Base-by-base conservation (phyloP, 2,113 vertebrate species). In the Serilophus lunatus region DNA sequence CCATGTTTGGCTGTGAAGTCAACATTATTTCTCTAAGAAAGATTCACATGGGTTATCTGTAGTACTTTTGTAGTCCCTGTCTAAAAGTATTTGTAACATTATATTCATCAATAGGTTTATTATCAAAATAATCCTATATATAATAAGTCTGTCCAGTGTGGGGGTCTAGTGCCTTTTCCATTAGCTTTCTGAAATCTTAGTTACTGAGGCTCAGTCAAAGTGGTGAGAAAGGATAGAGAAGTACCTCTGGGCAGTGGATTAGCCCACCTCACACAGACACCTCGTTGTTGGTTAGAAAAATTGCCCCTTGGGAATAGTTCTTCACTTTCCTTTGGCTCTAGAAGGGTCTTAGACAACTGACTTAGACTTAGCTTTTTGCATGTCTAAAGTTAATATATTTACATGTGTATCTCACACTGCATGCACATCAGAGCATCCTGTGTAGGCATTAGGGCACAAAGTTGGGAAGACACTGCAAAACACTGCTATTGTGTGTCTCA, bases 381-480 rank as follows among this genome's bases (percentile, higher is more conserved):
- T 40, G 42, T 4, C 24, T 54, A 23, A 56, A 64, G 29, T 4
- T 80, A 47, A 53, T 3, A 7, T 18, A 28, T 45, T 26, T 29
- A 7, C 10, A 8, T 0, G 1, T 1, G 3, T 40, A 18, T 66
- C 31, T 78, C 3, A 6, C 8, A 1, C 6, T 53, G 3, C 12
- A 40, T 22, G 22, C 40, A 18, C 2, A 1, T 51, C 18, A 60
- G 33, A 77, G 31, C 12, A 40, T 22, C 23, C 14, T 2, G 2
- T 15, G 35, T 15, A 63, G 38, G 22, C 3, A 0, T 12, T 35
- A 50, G 54, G 19, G 29, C 51, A 79, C 25, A 2, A 12, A 51
- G 35, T 9, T 8, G 13, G 25, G 9, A 12, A 79, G 9, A 14
- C 7, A 1, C 31, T 6, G 7, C 33, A 38, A 38, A 16, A 38